phyloP scores from a whole-genome alignment of 2,888 invertebrate genomes.

The Aleiodes alternator region DNA sequence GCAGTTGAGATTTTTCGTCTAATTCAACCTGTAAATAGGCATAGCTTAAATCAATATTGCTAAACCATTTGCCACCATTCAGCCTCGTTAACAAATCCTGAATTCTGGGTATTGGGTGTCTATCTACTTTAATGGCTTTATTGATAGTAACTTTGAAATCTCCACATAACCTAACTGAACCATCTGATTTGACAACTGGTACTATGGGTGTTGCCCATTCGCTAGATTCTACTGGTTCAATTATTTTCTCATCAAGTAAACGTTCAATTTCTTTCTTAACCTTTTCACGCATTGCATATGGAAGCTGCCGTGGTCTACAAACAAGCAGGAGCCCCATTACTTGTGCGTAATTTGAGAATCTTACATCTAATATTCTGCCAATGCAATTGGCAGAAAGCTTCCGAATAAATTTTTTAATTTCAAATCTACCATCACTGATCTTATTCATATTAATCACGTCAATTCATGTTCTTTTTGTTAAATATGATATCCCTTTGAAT shows the following conservation, averaged over 20 bases:
- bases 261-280: slow-evolving; percentile 53
- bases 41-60: slow-evolving; percentile 47
- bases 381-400: no score
- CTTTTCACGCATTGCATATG: slow-evolving; percentile 51
- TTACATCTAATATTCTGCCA: no score
- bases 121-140: slow-evolving; percentile 49
- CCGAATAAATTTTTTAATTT: no score
- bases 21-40: slow-evolving; percentile 67
- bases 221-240: slow-evolving; percentile 44
- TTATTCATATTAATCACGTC: no score
- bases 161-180: slow-evolving; percentile 58
- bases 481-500: no score
- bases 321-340: no score
- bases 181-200: slow-evolving; percentile 51
- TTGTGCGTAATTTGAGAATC: no score
- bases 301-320: slow-evolving; percentile 44
- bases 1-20: slow-evolving; percentile 62
- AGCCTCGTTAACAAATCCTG: slow-evolving; percentile 39
- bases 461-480: no score
- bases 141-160: slow-evolving; percentile 57
- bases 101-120: slow-evolving; percentile 44
- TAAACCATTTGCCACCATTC: slow-evolving; percentile 28
- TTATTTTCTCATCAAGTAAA: slow-evolving; percentile 50
- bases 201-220: slow-evolving; percentile 38
- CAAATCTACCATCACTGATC: no score